Conservation (phyloP, 2,797 vertebrate species). For the Graptemys geographica region DNA sequence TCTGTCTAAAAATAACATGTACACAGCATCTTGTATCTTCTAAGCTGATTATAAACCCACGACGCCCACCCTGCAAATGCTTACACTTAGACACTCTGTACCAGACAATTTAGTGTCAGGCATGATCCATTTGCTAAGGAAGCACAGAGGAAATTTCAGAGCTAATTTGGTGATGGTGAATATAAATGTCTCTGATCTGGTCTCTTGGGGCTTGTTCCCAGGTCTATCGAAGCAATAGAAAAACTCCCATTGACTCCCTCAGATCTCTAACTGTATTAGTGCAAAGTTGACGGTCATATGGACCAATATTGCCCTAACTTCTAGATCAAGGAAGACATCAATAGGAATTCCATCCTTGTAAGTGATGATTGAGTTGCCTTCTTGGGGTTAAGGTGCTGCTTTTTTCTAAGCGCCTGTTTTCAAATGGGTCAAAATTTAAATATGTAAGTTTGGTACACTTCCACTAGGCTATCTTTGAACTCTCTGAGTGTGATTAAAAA, state of each 20-base stretch:
- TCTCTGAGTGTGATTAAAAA: not conserved
- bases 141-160: not conserved
- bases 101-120: not conserved
- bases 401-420: accelerated
- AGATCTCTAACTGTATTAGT: not conserved
- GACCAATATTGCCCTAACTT: not conserved
- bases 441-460: not conserved
- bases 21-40: not conserved
- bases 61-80: not conserved
- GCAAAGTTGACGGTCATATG: not conserved
- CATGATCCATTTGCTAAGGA: not conserved
- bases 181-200: not conserved
- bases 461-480: not conserved
- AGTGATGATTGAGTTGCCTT: not conserved
- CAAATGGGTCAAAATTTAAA: not conserved
- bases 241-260: not conserved
- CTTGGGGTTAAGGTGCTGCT: accelerated
- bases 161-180: accelerated
- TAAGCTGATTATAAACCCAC: not conserved
- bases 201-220: not conserved
- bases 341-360: accelerated
- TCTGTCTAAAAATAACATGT: not conserved
- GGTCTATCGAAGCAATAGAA: not conserved
- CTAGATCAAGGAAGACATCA: not conserved
- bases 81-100: not conserved